phyloP scores from a whole-genome alignment of 1,140 invertebrate species.

The Calephelis virginiensis region DNA sequence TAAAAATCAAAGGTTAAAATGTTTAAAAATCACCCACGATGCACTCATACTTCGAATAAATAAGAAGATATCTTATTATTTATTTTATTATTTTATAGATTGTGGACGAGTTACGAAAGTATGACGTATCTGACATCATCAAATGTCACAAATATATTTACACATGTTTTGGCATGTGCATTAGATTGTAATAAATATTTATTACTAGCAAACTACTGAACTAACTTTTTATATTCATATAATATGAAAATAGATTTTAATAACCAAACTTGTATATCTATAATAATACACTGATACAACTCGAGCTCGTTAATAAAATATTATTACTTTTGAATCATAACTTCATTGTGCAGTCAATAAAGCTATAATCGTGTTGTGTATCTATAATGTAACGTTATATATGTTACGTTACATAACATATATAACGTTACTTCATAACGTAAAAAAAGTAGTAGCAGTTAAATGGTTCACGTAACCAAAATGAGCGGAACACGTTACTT shows the following conservation, averaged over 20 bases:
- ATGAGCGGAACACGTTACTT: background rate
- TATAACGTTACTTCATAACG: too few relatives aligned
- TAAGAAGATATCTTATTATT: too few relatives aligned
- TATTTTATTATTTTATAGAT: too few relatives aligned
- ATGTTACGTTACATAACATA: too few relatives aligned
- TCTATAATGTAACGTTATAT: background rate
- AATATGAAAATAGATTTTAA: conserved; percentile 2
- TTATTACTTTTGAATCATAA: background rate
- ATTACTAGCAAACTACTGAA: conserved; percentile 4
- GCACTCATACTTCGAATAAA: too few relatives aligned
- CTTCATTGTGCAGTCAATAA: background rate
- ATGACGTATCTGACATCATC: background rate
- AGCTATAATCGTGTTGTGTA: background rate
- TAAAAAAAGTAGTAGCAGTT: too few relatives aligned
- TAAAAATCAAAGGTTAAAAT: too few relatives aligned
- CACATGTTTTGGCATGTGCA: background rate
- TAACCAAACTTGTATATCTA: conserved; percentile 1
- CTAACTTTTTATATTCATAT: background rate
- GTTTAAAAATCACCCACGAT: too few relatives aligned
- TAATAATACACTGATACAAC: background rate
- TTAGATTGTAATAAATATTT: conserved; percentile 8
- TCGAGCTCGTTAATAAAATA: background rate
- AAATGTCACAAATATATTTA: background rate
- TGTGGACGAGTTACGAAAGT: background rate
- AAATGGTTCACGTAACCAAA: background rate